Percentiles rank a stretch among this genome's conserved stretches.
phyloP scores from a whole-genome alignment of 2,888 invertebrate genomes.

The Acanthosoma haemorrhoidale region DNA sequence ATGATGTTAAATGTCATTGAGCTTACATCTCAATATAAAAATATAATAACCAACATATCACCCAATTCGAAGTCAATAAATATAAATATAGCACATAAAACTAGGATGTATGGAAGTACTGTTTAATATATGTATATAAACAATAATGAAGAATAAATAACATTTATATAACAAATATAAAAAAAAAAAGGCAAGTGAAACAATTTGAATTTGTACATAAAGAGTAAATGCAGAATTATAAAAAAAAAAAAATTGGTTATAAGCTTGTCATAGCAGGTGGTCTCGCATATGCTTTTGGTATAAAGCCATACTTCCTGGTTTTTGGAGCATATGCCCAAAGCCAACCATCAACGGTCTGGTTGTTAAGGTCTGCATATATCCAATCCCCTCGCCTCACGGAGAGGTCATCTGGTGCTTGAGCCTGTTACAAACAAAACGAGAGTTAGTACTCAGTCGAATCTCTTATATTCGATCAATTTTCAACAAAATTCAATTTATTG shows the following conservation, averaged over 20 bases:
- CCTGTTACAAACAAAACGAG: conserved; percentile 51
- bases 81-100: conserved; percentile 5
- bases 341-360: conserved; percentile 93
- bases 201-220: conserved; percentile 22
- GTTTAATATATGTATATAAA: neutral
- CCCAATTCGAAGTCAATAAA: conserved; percentile 1
- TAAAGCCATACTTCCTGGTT: conserved; percentile 87
- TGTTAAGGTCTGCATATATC: conserved; percentile 89
- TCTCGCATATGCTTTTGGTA: conserved; percentile 88
- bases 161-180: neutral
- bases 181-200: neutral
- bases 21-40: neutral
- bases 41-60: conserved; percentile 8
- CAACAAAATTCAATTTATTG: too few species aligned
- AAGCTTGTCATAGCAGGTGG: conserved; percentile 88
- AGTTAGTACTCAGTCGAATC: neutral
- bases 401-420: conserved; percentile 88
- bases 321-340: conserved; percentile 92
- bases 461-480: neutral
- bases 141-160: conserved; percentile 6
- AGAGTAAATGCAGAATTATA: conserved; percentile 23
- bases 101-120: conserved; percentile 1
- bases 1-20: neutral
- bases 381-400: conserved; percentile 87
- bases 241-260: conserved; percentile 46